Conservation (phyloP, 2,113 vertebrate species). For the Ciconia maguari region DNA sequence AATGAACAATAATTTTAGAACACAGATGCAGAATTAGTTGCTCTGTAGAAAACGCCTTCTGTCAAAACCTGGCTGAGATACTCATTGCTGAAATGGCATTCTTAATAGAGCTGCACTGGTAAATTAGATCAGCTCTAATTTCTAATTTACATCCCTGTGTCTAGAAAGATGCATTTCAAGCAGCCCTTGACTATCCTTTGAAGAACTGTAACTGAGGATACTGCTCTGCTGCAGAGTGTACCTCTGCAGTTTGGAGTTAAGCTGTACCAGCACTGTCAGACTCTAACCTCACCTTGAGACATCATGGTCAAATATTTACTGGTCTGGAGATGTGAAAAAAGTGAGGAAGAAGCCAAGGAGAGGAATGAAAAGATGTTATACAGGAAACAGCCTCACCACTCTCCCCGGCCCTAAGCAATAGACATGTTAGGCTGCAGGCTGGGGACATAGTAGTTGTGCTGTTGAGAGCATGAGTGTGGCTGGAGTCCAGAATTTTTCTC, state of each 20-base stretch:
- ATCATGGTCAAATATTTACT: neutral
- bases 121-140: neutral
- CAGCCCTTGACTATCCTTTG: neutral
- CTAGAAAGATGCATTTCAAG: neutral
- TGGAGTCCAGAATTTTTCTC: neutral
- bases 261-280: fast-evolving
- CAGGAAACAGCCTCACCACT: neutral
- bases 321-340: neutral
- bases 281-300: neutral
- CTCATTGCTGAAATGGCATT: neutral
- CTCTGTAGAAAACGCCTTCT: neutral
- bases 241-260: neutral
- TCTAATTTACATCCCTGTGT: neutral
- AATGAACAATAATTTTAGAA: neutral
- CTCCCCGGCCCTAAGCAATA: neutral
- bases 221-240: neutral
- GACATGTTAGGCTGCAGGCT: neutral
- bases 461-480: neutral
- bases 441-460: neutral
- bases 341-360: neutral
- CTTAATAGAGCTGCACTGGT: neutral
- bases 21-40: neutral
- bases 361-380: neutral
- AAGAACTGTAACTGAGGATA: fast-evolving
- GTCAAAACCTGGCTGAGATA: neutral